Evolutionary conservation across 2,888 invertebrate species (phyloP).

Genomic region (Callosobruchus maculatus): DNA sequence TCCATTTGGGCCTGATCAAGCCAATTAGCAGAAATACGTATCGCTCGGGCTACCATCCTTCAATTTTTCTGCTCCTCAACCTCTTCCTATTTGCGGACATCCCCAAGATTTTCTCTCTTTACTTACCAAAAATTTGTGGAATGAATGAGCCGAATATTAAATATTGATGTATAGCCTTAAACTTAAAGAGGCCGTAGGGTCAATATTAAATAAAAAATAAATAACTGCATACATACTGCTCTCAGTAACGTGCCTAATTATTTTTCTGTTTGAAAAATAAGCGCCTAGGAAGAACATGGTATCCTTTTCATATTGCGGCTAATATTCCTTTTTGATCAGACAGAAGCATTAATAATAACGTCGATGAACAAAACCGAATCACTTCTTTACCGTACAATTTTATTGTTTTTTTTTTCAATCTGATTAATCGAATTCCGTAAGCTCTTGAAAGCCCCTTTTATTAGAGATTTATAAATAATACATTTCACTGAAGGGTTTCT

Average conservation of each 20-base stretch:
- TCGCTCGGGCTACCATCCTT: no score
- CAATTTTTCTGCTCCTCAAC: no score
- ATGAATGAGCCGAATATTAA: no score
- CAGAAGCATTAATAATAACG: background rate
- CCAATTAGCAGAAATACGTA: no score
- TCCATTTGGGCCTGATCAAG: no score
- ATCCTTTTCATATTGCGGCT: background rate
- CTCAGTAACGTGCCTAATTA: background rate
- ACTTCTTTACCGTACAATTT: background rate
- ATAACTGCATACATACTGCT: background rate
- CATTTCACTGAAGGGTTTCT: slow-evolving; percentile 20
- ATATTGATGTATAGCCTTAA: no score
- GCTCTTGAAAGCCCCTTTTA: slow-evolving; percentile 20
- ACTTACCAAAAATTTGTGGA: no score
- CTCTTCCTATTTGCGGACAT: no score
- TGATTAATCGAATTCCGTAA: slow-evolving; percentile 21
- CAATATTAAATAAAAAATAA: no score
- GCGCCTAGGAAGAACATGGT: background rate
- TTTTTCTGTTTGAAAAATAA: background rate
- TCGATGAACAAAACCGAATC: background rate
- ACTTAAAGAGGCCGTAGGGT: no score
- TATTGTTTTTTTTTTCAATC: slow-evolving; percentile 4
- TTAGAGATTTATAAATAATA: slow-evolving; percentile 24
- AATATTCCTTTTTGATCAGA: background rate
- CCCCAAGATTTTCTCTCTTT: no score